These are phyloP conservation scores for Thymallus thymallus DNA, from an alignment of 2,113 vertebrate species.

Conservation along the genomic window DNA sequence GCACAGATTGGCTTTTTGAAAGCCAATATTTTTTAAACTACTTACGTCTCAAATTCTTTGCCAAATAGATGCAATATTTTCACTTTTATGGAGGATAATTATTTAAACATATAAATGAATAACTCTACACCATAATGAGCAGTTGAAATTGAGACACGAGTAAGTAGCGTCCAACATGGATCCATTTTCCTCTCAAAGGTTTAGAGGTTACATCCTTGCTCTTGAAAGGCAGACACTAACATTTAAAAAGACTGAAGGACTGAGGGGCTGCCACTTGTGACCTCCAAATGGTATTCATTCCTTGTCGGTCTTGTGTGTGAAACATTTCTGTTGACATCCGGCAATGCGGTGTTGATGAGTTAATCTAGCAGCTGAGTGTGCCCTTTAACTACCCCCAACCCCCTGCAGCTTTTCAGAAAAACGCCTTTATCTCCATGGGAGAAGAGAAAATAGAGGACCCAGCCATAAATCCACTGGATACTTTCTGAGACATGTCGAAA, in stretches of 20 bases:
- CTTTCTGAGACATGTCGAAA: constrained; percentile 37
- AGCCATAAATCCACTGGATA: constrained; percentile 57
- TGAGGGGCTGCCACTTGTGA: constrained; percentile 66
- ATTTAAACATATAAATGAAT: constrained; percentile 33
- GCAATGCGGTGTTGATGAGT: constrained; percentile 83
- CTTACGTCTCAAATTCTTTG: too few relatives aligned
- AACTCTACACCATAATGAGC: constrained; percentile 32
- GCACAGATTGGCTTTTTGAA: too few relatives aligned
- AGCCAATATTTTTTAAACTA: too few relatives aligned
- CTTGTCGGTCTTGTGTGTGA: constrained; percentile 75
- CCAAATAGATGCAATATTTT: background rate
- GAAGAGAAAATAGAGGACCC: constrained; percentile 43
- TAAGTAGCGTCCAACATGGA: constrained; percentile 34
- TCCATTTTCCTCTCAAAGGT: constrained; percentile 64
- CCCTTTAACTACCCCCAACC: constrained; percentile 70
- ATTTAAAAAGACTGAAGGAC: constrained; percentile 74
- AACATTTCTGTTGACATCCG: constrained; percentile 82
- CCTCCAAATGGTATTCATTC: constrained; percentile 83
- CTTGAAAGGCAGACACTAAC: constrained; percentile 77
- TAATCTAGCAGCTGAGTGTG: constrained; percentile 84
- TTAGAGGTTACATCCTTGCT: constrained; percentile 69
- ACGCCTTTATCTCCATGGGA: constrained; percentile 57
- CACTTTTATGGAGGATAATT: background rate
- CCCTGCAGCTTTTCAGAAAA: constrained; percentile 61
- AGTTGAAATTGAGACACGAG: constrained; percentile 43